phyloP scores from a whole-genome alignment of 2,888 invertebrate species.

The Tetrapedia diversipes region DNA sequence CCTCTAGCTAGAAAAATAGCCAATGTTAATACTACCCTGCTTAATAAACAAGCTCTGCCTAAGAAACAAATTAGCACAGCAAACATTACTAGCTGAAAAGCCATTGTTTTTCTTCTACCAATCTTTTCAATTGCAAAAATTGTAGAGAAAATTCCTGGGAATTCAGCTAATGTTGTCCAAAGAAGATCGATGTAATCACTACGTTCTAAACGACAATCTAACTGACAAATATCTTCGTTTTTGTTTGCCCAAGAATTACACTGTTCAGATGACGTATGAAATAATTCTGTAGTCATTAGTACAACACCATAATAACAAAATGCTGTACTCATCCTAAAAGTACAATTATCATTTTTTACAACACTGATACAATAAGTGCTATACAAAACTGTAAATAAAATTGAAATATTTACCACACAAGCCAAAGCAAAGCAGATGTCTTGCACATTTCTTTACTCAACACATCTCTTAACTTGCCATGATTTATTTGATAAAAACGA shows the following conservation, averaged over 20 bases:
- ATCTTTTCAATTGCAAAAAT: slow-evolving; percentile 94
- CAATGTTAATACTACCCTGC: slow-evolving; percentile 90
- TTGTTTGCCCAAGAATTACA: slow-evolving; percentile 78
- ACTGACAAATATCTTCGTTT: slow-evolving; percentile 81
- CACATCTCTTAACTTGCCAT: slow-evolving; percentile 89
- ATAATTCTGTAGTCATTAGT: slow-evolving; percentile 96
- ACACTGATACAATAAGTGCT: slow-evolving; percentile 35
- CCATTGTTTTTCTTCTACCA: slow-evolving; percentile 96
- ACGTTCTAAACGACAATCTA: slow-evolving; percentile 89
- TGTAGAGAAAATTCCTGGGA: slow-evolving; percentile 95
- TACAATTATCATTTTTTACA: neutral
- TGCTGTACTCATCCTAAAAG: slow-evolving; percentile 93
- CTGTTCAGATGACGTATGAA: slow-evolving; percentile 86
- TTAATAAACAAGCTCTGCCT: slow-evolving; percentile 87
- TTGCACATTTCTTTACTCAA: slow-evolving; percentile 91
- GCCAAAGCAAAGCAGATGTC: slow-evolving; percentile 95
- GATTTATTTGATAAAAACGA: slow-evolving; percentile 85
- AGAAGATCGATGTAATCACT: slow-evolving; percentile 96
- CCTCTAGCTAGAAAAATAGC: slow-evolving; percentile 94
- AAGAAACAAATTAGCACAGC: slow-evolving; percentile 89
- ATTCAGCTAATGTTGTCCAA: slow-evolving; percentile 97
- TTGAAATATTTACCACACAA: slow-evolving; percentile 89
- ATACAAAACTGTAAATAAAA: neutral
- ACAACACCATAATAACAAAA: slow-evolving; percentile 98
- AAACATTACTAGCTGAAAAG: slow-evolving; percentile 94